Evolutionary conservation across 92 coral and sea anemone genomes (phyloP), one percentile per base, ranked within the genome.

Genomic region (Paramuricea clavata): DNA sequence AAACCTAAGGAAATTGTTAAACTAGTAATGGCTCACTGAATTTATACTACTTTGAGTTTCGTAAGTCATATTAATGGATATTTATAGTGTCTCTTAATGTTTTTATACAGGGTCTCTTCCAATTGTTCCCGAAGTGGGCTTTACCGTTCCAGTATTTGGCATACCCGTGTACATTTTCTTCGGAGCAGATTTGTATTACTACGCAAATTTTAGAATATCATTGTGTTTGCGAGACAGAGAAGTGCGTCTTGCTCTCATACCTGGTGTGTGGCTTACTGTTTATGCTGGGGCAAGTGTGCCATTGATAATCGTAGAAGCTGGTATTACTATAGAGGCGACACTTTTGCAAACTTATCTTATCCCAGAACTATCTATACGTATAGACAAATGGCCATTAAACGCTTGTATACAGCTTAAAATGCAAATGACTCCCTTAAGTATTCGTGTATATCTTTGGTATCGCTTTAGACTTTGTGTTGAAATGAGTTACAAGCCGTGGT

Each of bases 401-500:
- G 98, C 99, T 32, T 96, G 99, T 49, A 73, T 96, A 30, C 95
- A 89, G 76, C 94, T 96, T 2, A 93, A 88, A 49, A 49, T 96
- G 85, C 91, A 94, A 42, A 85, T 96, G 96, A 95, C 97, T 11
- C 99, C 99, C 2, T 87, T 96, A 32, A 88, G 88, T 12, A 94
- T 94, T 30, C 93, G 98, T 27, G 95, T 96, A 0, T 94, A 90
- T 78, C 91, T 94, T 60, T 96, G 99, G 99, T 96, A 89, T 69
- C 91, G 99, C 30, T 88, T 94, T 52, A 86, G 78, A 25, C 79
- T 91, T 6, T 93, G 98, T 49, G 91, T 94, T 26, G 42, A 69
- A 39, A 88, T 95, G 59, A 91, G 76, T 52, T 83, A 85, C 60
- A 81, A 87, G 82, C 30, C 33, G 8, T 75, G 89, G 81, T 77